A percentile compares a stretch with the other conserved stretches of the same genome.
These are phyloP conservation scores for Tetragonula carbonaria DNA, from an alignment of 2,888 invertebrate species.

Conservation along the genomic window DNA sequence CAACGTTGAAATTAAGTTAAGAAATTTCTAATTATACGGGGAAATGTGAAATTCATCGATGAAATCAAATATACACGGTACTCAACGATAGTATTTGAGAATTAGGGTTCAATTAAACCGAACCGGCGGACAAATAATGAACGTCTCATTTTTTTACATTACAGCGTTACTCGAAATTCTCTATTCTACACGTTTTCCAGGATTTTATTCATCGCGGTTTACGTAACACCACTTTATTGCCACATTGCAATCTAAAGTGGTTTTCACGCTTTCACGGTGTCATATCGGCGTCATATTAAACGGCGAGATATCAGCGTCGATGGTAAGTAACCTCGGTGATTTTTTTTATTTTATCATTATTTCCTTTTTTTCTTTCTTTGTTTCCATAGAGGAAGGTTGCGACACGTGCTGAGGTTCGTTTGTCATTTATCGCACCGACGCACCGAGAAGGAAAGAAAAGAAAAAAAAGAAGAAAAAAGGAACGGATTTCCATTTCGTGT, in stretches of 20 bases:
- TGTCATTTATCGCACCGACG: neutral
- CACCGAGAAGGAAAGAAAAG: neutral
- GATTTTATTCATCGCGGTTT: neutral
- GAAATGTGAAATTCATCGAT: no score
- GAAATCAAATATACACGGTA: no score
- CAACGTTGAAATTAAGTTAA: no score
- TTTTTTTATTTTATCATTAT: neutral
- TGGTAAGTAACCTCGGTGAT: slow-evolving; percentile 26
- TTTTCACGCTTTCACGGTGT: slow-evolving; percentile 61
- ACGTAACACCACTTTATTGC: slow-evolving; percentile 35
- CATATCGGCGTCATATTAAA: slow-evolving; percentile 43
- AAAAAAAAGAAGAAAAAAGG: no score
- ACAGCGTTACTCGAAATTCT: neutral
- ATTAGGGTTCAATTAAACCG: neutral
- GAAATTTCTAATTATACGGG: no score
- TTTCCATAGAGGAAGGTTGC: slow-evolving; percentile 13
- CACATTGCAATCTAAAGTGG: slow-evolving; percentile 16
- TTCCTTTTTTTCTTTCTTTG: neutral
- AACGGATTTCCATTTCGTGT: neutral
- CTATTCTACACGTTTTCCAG: neutral
- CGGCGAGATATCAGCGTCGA: slow-evolving; percentile 45
- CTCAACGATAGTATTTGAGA: no score
- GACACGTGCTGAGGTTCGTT: neutral
- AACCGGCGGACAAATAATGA: no score
- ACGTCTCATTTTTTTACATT: neutral